Evolutionary conservation across 2,113 vertebrate genomes (phyloP).

Genomic region (Pelvicachromis taeniatus): DNA sequence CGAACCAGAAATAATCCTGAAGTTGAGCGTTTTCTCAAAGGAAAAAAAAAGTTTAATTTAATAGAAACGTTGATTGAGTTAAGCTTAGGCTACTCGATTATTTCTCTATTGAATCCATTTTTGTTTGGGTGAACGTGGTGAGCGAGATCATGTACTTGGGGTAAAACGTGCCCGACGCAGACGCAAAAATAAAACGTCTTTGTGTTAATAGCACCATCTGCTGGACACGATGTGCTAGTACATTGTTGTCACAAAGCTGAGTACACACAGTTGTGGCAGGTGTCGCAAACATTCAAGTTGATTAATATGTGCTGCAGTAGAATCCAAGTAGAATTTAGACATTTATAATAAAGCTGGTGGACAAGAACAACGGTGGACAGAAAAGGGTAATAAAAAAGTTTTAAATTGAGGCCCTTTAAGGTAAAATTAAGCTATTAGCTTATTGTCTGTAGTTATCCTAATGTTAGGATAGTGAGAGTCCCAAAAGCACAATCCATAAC

Average conservation of each 20-base stretch:
- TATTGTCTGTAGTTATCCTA: background rate
- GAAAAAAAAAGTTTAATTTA: background rate
- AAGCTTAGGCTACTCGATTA: fast-evolving
- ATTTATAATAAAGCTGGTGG: background rate
- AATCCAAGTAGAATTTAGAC: background rate
- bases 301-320: background rate
- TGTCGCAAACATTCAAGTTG: background rate
- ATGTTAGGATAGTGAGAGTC: fast-evolving
- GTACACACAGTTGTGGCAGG: background rate
- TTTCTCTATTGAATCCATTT: background rate
- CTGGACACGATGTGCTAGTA: background rate
- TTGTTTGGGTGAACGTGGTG: background rate
- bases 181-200: background rate
- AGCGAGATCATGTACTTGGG: background rate
- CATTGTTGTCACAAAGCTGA: background rate
- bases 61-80: fast-evolving
- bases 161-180: too few relatives aligned
- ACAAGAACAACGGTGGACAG: background rate
- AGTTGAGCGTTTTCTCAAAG: background rate
- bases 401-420: background rate
- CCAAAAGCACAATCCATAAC: background rate
- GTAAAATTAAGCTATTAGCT: background rate
- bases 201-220: constrained; percentile 30
- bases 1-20: background rate
- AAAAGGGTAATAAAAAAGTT: background rate